These are phyloP conservation scores for Mormyrus proboscirostris DNA, from an alignment of 2,797 vertebrate genomes.

Conservation along the genomic window DNA sequence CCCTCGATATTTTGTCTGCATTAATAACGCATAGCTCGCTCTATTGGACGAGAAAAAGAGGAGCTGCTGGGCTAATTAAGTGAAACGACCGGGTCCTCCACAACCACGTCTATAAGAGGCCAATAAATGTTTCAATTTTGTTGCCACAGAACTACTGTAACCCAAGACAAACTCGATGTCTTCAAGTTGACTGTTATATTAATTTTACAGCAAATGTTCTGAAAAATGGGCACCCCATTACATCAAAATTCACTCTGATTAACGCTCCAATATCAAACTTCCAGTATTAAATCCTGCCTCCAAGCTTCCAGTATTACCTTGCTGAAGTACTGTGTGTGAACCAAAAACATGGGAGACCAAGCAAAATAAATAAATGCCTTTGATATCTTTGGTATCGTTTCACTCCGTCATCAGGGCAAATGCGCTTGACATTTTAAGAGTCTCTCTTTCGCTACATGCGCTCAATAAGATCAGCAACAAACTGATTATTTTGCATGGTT, in stretches of 20 bases:
- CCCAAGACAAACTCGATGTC: background rate
- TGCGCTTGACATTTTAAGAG: conserved; percentile 4
- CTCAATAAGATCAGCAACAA: background rate
- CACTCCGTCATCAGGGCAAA: background rate
- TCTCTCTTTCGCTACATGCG: background rate
- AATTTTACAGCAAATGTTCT: background rate
- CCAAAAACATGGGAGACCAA: background rate
- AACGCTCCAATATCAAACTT: background rate
- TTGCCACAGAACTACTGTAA: background rate
- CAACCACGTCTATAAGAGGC: background rate
- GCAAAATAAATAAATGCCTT: background rate
- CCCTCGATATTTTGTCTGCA: background rate
- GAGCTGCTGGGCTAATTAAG: background rate
- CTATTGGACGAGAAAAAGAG: background rate
- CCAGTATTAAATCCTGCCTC: background rate
- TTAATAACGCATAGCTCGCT: background rate
- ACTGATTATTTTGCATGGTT: conserved; percentile 3
- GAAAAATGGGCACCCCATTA: background rate
- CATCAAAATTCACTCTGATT: background rate
- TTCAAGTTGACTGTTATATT: background rate
- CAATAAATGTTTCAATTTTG: background rate
- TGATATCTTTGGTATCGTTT: background rate
- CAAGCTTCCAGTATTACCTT: background rate
- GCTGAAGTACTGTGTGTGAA: background rate
- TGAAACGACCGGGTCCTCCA: background rate